Evolutionary conservation across 2,888 invertebrate genomes (phyloP), one percentile per base, ranked within the genome.

Genomic region (Spialia ferax): DNA sequence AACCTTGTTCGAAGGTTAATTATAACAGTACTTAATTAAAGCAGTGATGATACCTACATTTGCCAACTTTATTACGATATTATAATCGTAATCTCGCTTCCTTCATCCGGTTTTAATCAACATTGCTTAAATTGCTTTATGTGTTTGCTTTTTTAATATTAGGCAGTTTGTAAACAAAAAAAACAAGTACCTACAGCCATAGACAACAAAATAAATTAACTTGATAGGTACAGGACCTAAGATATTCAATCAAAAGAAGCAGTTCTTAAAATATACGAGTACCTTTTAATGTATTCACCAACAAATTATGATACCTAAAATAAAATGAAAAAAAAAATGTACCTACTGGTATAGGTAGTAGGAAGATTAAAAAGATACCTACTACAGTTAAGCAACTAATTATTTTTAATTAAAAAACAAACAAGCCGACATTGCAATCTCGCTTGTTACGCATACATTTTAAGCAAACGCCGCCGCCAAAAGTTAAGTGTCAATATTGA

Each of bases 1-100:
- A 52, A 23, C 50, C 50, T 52, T 13, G 50, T 23, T n/a, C 6
- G 22, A 52, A 52, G 50, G 50, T 22, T 13, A 22, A 22, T 52
- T 22, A 52, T 52, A 45, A 45, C 45, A 6, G 13, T 52, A 29
- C 26, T 54, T 54, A 54, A 54, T 54, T 26, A n/a, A n/a, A n/a
- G n/a, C 29, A 15, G 54, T 54, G 54, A 29, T 54, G 29, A 54
- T 54, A n/a, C n/a, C n/a, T n/a, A 15, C 15, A 23, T 23, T 52
- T 23, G 54, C 26, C 56, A 56, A 32, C 35, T 35, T 20, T 20
- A 54, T 52, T 62, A 23, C 62, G 18, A 62, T 62, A 62, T 54
- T 52, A 62, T 62, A 52, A 35, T 61, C 18, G 18, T 62, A 62
- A 62, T 52, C 52, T 62, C 23, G 23, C 52, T 62, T 62, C 62